Percentiles rank a stretch among this genome's conserved stretches.
phyloP scores from a whole-genome alignment of 2,113 vertebrate species.

The Mus musculus region DNA sequence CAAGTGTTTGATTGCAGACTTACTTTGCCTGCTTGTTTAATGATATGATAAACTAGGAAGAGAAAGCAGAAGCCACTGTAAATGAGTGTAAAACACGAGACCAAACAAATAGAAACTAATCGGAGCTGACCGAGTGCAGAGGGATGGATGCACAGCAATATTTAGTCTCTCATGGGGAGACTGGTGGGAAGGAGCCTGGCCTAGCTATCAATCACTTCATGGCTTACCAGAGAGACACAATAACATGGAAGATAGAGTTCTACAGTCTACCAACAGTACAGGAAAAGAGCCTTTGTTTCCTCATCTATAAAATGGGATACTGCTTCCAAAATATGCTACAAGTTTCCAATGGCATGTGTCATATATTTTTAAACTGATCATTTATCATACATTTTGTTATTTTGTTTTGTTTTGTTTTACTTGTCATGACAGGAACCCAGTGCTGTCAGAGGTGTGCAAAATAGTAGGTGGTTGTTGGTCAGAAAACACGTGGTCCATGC shows the following conservation, averaged over 20 bases:
- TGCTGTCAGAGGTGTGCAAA: background rate
- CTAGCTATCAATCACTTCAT: background rate
- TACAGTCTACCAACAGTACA: background rate
- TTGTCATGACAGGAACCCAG: background rate
- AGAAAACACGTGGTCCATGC: background rate
- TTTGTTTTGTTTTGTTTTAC: background rate
- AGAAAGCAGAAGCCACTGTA: background rate
- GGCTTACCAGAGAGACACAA: background rate
- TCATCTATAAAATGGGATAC: background rate
- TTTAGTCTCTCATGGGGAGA: background rate
- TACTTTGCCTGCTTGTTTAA: background rate
- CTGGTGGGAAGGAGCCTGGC: background rate
- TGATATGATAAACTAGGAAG: background rate
- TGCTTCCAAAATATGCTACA: background rate
- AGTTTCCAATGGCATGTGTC: background rate
- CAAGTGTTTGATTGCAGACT: background rate
- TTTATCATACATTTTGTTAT: background rate
- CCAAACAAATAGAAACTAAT: background rate
- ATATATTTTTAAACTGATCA: background rate
- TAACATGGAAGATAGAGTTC: background rate
- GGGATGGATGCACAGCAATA: too few species aligned
- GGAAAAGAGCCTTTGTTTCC: background rate
- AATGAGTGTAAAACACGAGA: background rate
- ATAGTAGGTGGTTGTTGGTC: background rate
- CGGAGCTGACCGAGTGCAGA: rapidly evolving